Evolutionary conservation across 2,797 vertebrate species (phyloP).

Genomic region (Silurus aristotelis): DNA sequence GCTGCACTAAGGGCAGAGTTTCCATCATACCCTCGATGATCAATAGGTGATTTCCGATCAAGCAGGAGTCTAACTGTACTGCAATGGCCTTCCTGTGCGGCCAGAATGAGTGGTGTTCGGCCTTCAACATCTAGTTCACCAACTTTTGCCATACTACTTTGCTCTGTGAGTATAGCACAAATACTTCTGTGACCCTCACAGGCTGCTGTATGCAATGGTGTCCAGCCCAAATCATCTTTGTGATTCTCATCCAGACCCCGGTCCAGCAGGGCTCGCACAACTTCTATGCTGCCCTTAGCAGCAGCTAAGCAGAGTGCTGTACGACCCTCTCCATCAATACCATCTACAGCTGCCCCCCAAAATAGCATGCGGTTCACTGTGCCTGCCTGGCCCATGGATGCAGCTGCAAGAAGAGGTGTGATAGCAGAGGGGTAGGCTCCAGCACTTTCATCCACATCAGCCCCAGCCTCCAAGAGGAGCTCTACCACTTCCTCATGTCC

Average conservation of each 20-base stretch:
- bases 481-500: conserved; percentile 79
- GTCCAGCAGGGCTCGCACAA: conserved; percentile 75
- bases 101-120: conserved; percentile 75
- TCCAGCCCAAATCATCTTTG: conserved; percentile 83
- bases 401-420: conserved; percentile 78
- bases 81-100: conserved; percentile 80
- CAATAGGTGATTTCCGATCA: conserved; percentile 74
- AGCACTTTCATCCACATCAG: conserved; percentile 75
- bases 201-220: conserved; percentile 79
- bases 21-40: conserved; percentile 76
- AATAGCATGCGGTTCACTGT: conserved; percentile 76
- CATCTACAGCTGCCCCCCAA: conserved; percentile 81
- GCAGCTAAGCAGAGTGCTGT: conserved; percentile 79
- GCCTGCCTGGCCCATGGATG: conserved; percentile 78
- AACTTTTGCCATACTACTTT: conserved; percentile 76
- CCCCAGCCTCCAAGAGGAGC: conserved; percentile 80
- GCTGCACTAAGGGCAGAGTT: conserved; percentile 74
- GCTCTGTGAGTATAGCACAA: conserved; percentile 75
- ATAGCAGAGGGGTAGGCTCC: conserved; percentile 63
- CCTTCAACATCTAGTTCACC: conserved; percentile 79
- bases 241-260: conserved; percentile 83
- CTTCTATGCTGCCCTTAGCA: conserved; percentile 73
- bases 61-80: conserved; percentile 73
- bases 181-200: conserved; percentile 76
- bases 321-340: conserved; percentile 78